Evolutionary conservation across 2,113 vertebrate genomes (phyloP).

Genomic region (Pterophyllum scalare): DNA sequence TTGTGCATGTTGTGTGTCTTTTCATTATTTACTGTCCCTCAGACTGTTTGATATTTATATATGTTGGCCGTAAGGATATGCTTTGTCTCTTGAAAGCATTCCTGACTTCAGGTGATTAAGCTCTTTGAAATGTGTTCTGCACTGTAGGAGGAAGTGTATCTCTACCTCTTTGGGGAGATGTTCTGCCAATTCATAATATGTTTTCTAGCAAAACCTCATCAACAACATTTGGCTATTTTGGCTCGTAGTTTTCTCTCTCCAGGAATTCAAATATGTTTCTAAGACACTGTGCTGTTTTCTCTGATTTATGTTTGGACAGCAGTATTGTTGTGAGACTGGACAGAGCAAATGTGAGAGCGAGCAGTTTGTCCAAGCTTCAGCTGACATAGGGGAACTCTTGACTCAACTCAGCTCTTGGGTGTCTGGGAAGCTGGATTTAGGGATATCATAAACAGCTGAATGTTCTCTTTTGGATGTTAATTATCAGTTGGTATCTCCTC

Average conservation of each 20-base stretch:
- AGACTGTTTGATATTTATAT: background rate
- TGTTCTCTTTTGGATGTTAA: background rate
- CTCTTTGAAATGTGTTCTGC: background rate
- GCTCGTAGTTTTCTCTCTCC: too few relatives aligned
- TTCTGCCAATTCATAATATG: background rate
- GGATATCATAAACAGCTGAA: background rate
- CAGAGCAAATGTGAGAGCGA: background rate
- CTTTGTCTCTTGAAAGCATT: background rate
- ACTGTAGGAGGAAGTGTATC: background rate
- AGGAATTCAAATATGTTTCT: too few relatives aligned
- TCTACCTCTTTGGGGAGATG: background rate
- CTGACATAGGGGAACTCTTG: background rate
- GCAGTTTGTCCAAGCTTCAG: background rate
- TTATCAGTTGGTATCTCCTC: background rate
- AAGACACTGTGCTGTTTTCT: background rate
- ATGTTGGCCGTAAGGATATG: background rate
- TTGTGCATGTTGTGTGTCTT: background rate
- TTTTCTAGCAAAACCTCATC: background rate
- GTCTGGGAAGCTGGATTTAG: background rate
- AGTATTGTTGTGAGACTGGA: slow-evolving; percentile 1
- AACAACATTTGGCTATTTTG: background rate
- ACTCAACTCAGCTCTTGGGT: background rate
- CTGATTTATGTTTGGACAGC: background rate
- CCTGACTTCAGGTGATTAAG: background rate
- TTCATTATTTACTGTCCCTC: background rate